Percentiles rank a stretch among this genome's conserved stretches.
Evolutionary conservation across 1,140 invertebrate genomes (phyloP).

Genomic region (Grapholita molesta): DNA sequence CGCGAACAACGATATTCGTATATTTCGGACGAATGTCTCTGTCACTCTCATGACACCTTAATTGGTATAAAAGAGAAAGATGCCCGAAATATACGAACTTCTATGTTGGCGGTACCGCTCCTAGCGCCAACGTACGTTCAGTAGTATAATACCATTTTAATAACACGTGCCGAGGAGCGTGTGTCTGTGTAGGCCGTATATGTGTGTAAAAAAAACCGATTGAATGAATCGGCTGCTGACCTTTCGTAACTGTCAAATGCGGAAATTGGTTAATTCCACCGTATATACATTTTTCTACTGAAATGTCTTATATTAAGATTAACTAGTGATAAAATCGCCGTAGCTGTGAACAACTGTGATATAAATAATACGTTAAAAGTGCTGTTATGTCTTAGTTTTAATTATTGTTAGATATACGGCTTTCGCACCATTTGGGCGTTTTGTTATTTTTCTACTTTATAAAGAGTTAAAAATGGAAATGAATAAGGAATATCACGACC

Average conservation of each 20-base stretch:
- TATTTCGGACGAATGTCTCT: too few species aligned
- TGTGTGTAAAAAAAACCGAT: constrained; percentile 26
- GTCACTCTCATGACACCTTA: background rate
- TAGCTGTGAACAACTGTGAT: constrained; percentile 37
- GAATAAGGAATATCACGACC: constrained; percentile 65
- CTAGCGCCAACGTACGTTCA: background rate
- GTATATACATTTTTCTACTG: constrained; percentile 29
- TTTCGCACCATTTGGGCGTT: constrained; percentile 35
- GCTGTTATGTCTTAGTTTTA: constrained; percentile 31
- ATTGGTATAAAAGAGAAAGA: too few species aligned
- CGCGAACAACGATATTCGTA: too few species aligned
- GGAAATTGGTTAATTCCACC: constrained; percentile 39
- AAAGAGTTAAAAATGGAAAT: constrained; percentile 51
- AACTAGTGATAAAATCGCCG: constrained; percentile 20
- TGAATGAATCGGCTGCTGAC: constrained; percentile 50
- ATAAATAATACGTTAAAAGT: constrained; percentile 26
- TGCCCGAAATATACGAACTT: too few species aligned
- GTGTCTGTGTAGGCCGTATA: background rate
- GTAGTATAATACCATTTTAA: background rate
- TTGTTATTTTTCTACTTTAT: constrained; percentile 30
- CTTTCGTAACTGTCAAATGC: constrained; percentile 45
- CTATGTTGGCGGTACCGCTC: too few species aligned
- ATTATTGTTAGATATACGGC: background rate
- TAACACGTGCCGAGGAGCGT: constrained; percentile 3
- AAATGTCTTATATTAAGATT: constrained; percentile 18